A percentile compares a stretch with the other conserved stretches of the same genome.
Conservation (phyloP, 2,888 invertebrate genomes). For the Hydroisotoma schaefferi region DNA sequence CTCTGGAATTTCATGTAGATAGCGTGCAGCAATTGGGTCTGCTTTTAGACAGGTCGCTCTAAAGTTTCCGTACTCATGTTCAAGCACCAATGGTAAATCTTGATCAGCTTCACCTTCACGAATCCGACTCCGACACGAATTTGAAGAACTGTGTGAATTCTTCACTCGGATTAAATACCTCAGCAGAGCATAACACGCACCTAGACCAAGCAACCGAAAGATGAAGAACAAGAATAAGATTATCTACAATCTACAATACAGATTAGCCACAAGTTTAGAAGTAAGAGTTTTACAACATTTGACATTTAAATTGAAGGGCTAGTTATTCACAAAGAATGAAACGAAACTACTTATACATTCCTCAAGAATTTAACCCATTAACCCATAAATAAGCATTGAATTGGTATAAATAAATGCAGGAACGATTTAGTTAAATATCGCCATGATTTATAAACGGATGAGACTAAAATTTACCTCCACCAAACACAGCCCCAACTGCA, state of each 20-base stretch:
- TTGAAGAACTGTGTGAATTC: slow-evolving; percentile 12
- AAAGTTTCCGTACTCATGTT: slow-evolving; percentile 44
- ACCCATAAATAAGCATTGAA: neutral
- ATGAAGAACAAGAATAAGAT: neutral
- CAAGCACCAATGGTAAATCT: slow-evolving; percentile 40
- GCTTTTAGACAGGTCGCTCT: slow-evolving; percentile 27
- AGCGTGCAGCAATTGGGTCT: slow-evolving; percentile 41
- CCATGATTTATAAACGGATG: too few species aligned
- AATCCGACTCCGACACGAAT: slow-evolving; percentile 10
- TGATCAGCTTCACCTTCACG: slow-evolving; percentile 35
- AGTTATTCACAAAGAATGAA: too few species aligned
- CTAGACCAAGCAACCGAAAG: slow-evolving; percentile 13
- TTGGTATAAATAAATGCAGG: too few species aligned
- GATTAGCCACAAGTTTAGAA: too few species aligned
- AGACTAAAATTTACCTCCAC: slow-evolving; percentile 30
- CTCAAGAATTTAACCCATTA: neutral
- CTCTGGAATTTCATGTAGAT: slow-evolving; percentile 42
- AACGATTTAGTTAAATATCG: too few species aligned
- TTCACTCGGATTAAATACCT: neutral
- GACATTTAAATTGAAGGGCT: too few species aligned
- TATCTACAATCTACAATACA: too few species aligned
- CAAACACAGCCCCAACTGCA: slow-evolving; percentile 37
- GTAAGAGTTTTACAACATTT: too few species aligned
- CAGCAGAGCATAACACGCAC: slow-evolving; percentile 28
- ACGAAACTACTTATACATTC: neutral